Evolutionary conservation across 1,140 invertebrate genomes (phyloP).

Genomic region (Ephestia elutella): DNA sequence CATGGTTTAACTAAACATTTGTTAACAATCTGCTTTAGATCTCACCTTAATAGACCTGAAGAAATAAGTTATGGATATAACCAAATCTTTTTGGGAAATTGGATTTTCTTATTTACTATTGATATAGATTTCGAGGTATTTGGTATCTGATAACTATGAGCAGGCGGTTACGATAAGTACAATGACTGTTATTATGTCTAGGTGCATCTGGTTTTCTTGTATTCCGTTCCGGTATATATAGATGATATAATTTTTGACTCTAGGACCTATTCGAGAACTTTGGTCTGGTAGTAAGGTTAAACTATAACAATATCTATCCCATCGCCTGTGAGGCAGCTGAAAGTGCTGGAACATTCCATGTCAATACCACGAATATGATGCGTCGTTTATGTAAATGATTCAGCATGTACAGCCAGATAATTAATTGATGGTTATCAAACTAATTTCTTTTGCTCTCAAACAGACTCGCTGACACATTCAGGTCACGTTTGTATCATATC

Average conservation of each 20-base stretch:
- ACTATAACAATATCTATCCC: too few relatives aligned
- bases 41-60: background rate
- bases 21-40: background rate
- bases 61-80: background rate
- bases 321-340: too few relatives aligned
- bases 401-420: background rate
- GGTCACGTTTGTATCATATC: background rate
- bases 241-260: too few relatives aligned
- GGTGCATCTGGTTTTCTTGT: background rate
- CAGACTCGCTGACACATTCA: background rate
- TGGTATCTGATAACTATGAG: too few relatives aligned
- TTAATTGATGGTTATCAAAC: background rate
- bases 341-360: background rate
- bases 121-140: too few relatives aligned
- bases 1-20: constrained; percentile 18
- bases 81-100: background rate
- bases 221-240: background rate
- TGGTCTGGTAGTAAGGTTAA: too few relatives aligned
- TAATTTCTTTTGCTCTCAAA: background rate
- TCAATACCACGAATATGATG: background rate
- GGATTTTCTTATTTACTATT: too few relatives aligned
- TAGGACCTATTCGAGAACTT: too few relatives aligned
- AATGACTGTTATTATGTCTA: background rate
- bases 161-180: too few relatives aligned
- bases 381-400: background rate